Percentiles rank a stretch among this genome's conserved stretches.
Conservation (phyloP, 2,113 vertebrate genomes). For the Microtus ochrogaster region DNA sequence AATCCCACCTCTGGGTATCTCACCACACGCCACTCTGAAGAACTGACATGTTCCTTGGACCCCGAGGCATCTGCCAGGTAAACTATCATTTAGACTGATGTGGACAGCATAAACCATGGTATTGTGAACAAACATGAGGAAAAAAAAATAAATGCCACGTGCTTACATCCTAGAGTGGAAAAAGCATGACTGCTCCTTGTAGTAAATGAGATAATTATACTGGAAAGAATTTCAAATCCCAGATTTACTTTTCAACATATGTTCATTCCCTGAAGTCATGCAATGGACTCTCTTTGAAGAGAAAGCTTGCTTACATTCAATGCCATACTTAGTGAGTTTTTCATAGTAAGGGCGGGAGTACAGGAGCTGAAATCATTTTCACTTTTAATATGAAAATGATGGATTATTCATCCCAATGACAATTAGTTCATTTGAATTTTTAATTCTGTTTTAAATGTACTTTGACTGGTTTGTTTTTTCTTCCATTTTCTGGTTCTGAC, state of each 20-base stretch:
- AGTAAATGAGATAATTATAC: slow-evolving; percentile 39
- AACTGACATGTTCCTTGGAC: neutral
- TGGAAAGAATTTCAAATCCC: slow-evolving; percentile 53
- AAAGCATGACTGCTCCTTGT: slow-evolving; percentile 18
- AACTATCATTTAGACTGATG: slow-evolving; percentile 4
- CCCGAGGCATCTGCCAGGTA: neutral
- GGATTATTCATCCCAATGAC: slow-evolving; percentile 62
- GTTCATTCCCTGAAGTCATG: neutral
- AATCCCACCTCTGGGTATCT: neutral
- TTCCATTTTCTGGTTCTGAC: slow-evolving; percentile 51
- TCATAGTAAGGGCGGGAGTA: neutral
- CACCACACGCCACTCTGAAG: slow-evolving; percentile 2
- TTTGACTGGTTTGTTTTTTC: slow-evolving; percentile 59
- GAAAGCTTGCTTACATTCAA: slow-evolving; percentile 32
- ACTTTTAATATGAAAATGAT: slow-evolving; percentile 61
- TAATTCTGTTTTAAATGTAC: slow-evolving; percentile 68
- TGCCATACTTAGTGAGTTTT: neutral
- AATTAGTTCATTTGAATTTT: slow-evolving; percentile 70
- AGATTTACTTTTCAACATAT: slow-evolving; percentile 35
- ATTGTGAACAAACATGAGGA: slow-evolving; percentile 17
- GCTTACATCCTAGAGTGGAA: slow-evolving; percentile 14
- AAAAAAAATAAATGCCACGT: slow-evolving; percentile 35
- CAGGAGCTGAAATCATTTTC: slow-evolving; percentile 58
- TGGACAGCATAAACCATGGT: neutral
- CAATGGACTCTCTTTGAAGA: neutral